phyloP scores from a whole-genome alignment of 2,113 vertebrate species.

The Motacilla tschutschensis region DNA sequence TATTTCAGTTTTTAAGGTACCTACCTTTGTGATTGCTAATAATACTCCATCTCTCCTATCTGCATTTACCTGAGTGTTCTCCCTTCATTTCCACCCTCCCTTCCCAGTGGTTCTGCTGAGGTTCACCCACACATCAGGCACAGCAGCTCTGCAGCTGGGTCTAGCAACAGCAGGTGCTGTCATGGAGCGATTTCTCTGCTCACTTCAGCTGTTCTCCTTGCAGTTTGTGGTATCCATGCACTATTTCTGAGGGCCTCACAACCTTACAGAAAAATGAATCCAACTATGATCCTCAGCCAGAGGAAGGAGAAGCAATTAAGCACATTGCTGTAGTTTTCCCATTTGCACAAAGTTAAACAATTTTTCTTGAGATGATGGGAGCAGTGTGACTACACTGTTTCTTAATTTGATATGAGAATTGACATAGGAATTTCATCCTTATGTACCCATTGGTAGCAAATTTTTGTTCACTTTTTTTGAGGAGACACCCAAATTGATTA shows the following conservation, averaged over 20 bases:
- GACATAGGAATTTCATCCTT: not conserved
- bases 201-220: not conserved
- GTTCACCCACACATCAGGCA: not conserved
- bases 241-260: not conserved
- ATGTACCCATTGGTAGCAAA: not conserved
- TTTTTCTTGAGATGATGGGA: not conserved
- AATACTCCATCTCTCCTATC: not conserved
- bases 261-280: not conserved
- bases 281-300: not conserved
- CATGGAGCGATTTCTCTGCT: accelerated
- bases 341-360: not conserved
- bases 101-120: not conserved
- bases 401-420: not conserved
- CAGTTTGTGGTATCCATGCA: accelerated
- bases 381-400: not conserved
- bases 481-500: not conserved
- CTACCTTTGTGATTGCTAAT: not conserved
- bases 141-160: not conserved
- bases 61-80: not conserved
- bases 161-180: not conserved
- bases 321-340: no score
- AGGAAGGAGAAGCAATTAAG: not conserved
- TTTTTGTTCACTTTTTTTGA: not conserved
- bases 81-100: not conserved
- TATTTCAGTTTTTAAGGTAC: not conserved